Evolutionary conservation across 2,888 invertebrate species (phyloP).

Genomic region (Cylindroiulus punctatus): DNA sequence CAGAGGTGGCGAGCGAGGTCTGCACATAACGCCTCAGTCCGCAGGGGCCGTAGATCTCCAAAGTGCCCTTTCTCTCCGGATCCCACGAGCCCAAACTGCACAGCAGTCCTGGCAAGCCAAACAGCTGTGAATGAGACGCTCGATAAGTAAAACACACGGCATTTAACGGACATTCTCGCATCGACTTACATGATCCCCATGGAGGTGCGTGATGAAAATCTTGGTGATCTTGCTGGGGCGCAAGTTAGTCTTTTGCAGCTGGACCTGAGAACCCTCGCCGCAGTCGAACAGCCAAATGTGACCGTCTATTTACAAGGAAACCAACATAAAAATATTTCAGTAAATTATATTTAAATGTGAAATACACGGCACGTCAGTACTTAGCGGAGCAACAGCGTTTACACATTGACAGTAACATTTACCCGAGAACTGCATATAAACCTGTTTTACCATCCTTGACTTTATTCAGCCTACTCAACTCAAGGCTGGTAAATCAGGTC

Average conservation of each 20-base stretch:
- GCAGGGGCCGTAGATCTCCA: conserved; percentile 67
- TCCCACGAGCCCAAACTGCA: conserved; percentile 65
- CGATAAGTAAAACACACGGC: not conserved
- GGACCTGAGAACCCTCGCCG: conserved; percentile 68
- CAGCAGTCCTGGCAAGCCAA: conserved; percentile 67
- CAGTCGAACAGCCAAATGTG: conserved; percentile 68
- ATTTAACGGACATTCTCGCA: not conserved
- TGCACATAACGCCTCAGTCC: conserved; percentile 65
- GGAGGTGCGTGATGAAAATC: conserved; percentile 68
- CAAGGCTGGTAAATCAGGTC: too few species aligned
- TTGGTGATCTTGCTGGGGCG: conserved; percentile 65
- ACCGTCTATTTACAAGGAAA: conserved; percentile 62
- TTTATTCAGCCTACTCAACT: too few species aligned
- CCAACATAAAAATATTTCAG: too few species aligned
- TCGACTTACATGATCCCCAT: conserved; percentile 67
- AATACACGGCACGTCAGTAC: too few species aligned
- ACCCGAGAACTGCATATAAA: too few species aligned
- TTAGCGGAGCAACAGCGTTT: too few species aligned
- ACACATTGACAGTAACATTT: too few species aligned
- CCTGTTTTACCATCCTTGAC: too few species aligned
- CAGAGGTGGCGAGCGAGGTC: conserved; percentile 63
- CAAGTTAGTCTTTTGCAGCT: conserved; percentile 65
- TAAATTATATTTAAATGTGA: too few species aligned
- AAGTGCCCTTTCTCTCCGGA: conserved; percentile 59
- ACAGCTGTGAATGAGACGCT: conserved; percentile 62